These are phyloP conservation scores for Apantesis nais DNA, from an alignment of 2,888 invertebrate species.

Conservation along the genomic window DNA sequence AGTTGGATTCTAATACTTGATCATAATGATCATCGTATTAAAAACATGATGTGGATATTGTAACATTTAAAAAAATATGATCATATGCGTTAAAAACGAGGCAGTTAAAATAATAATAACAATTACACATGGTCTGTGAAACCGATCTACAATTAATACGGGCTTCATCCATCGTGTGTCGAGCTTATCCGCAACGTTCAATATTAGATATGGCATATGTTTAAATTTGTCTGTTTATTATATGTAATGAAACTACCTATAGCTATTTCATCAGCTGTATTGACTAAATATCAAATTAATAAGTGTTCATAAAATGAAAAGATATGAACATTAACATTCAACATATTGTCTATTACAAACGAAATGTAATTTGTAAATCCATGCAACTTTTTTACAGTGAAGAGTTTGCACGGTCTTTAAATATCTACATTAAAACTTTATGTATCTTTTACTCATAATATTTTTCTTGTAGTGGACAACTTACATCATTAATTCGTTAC, in stretches of 20 bases:
- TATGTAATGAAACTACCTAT: background rate
- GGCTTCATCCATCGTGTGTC: background rate
- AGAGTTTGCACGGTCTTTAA: background rate
- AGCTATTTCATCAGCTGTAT: background rate
- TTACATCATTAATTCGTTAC: background rate
- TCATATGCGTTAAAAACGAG: background rate
- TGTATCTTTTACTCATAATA: background rate
- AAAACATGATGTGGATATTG: no score
- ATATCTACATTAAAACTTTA: background rate
- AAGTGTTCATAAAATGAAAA: background rate
- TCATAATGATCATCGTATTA: background rate
- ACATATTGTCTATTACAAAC: background rate
- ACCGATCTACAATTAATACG: background rate
- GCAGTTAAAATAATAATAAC: background rate
- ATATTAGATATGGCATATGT: background rate
- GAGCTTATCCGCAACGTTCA: background rate
- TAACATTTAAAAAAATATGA: no score
- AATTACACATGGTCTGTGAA: background rate
- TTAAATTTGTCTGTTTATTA: background rate
- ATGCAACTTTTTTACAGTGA: background rate
- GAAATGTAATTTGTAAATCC: background rate
- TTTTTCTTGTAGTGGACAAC: background rate
- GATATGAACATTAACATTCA: no score
- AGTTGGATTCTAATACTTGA: background rate
- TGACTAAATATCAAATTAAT: background rate